Percentiles rank a stretch among this genome's conserved stretches.
These are phyloP conservation scores for Greenwoodochromis staneri DNA, from an alignment of 2,113 vertebrate genomes.

Conservation along the genomic window DNA sequence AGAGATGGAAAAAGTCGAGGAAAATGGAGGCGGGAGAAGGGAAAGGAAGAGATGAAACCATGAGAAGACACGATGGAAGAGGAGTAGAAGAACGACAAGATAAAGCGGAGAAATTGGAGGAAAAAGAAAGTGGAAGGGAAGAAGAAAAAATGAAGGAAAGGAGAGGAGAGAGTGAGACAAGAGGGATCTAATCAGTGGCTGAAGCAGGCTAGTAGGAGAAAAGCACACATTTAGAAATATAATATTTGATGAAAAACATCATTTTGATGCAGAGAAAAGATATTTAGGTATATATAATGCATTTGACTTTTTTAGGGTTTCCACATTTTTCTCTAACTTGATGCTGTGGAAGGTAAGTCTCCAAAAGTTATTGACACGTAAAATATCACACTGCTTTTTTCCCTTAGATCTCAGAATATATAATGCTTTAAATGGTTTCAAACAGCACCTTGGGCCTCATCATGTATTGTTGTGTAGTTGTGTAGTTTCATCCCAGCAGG, in stretches of 20 bases:
- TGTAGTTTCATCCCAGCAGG: neutral
- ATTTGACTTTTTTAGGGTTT: neutral
- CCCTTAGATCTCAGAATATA: neutral
- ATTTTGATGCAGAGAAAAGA: neutral
- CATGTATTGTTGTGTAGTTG: neutral
- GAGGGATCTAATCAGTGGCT: neutral
- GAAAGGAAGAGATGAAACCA: neutral
- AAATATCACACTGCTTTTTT: neutral
- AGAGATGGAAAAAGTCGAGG: constrained; percentile 39
- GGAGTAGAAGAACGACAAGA: neutral
- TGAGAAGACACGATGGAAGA: constrained; percentile 39
- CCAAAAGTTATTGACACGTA: neutral
- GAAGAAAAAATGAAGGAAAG: neutral
- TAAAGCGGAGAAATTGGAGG: neutral
- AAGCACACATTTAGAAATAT: neutral
- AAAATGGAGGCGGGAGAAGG: neutral
- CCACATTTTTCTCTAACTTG: neutral
- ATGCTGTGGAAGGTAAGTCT: neutral
- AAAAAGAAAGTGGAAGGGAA: neutral
- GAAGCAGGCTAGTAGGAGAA: neutral
- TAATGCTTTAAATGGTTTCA: neutral
- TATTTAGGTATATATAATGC: neutral
- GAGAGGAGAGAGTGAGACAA: neutral
- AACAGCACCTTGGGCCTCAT: neutral
- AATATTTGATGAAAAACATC: neutral